A percentile compares a stretch with the other conserved stretches of the same genome.
Evolutionary conservation across 2,113 vertebrate species (phyloP).

Genomic region (Otocyon megalotis): DNA sequence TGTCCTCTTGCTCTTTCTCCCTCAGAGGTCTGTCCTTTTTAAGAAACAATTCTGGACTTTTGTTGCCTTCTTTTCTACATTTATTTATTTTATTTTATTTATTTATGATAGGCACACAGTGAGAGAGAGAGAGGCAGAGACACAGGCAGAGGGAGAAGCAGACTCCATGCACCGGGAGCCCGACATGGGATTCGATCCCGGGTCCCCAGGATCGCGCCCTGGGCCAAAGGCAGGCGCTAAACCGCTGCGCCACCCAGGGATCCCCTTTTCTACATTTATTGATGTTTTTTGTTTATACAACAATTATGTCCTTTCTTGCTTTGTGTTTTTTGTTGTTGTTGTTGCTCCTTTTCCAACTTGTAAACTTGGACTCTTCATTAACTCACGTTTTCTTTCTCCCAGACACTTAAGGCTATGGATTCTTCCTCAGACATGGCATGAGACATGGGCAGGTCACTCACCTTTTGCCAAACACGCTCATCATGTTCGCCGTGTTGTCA

Average conservation of each 20-base stretch:
- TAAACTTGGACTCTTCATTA: neutral
- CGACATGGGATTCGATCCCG: no score
- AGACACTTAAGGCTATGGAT: neutral
- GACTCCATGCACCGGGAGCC: no score
- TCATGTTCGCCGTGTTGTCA: accelerated
- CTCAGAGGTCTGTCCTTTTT: neutral
- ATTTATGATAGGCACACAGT: no score
- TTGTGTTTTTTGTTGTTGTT: neutral
- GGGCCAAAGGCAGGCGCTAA: no score
- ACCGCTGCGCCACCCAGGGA: no score
- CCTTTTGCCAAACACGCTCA: accelerated
- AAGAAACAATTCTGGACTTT: neutral
- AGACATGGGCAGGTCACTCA: neutral
- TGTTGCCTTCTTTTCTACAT: neutral
- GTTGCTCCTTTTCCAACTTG: neutral
- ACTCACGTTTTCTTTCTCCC: neutral
- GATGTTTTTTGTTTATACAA: neutral
- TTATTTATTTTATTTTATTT: neutral
- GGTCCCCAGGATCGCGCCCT: no score
- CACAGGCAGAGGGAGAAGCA: no score
- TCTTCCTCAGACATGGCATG: accelerated
- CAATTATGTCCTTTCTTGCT: neutral
- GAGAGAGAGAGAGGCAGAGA: no score
- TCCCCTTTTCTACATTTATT: neutral
- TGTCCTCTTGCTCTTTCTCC: neutral